Base-by-base conservation (phyloP, 2,888 invertebrate species). In the Flabesymbios commensalis region DNA sequence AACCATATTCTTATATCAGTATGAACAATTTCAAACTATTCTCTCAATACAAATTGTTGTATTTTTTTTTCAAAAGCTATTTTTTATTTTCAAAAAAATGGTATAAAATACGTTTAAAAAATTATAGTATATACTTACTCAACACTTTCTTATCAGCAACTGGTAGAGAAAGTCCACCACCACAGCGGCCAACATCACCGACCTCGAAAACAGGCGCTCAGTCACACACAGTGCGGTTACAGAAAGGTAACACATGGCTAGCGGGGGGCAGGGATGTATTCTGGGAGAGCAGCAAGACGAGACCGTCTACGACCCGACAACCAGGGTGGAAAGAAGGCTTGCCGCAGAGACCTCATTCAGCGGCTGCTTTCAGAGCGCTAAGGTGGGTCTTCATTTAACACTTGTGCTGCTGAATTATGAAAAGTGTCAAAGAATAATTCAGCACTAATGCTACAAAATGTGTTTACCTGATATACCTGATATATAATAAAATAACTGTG, bases 311-410 rank as follows among this genome's bases (percentile, higher is more conserved):
- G 19, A 73, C 73, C 36, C 78, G 78, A 68, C 62, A 71, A 2
- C 79, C 78, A 2, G 79, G 78, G 1, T 78, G 79, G 78, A 78
- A 73, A 63, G 78, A 77, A 39, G 79, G 78, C 2, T 64, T 78
- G 48, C 75, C 77, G 5, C 41, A 26, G 10, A 28, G 67, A 5
- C 75, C 76, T 3, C 67, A 68, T 39, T 76, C 78, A 42, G 75
- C 76, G 39, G 71, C 67, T 0, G 72, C 74, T 7, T 10, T 49
- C 5, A 7, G 49, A 31, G 49, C 49, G 7, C 7, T 31, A 32
- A 49, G 31, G 49, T 49, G 14, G 28, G 49, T 28, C 10, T 22
- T 19, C 45, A 45, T 45, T 45, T 45, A n/a, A n/a, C 10, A 36
- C 10, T 10, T 14, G 39, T 36, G n/a, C n/a, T 10, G 10, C 39